These are phyloP conservation scores for Elymnias hypermnestra DNA, from an alignment of 1,140 invertebrate species.

Conservation along the genomic window DNA sequence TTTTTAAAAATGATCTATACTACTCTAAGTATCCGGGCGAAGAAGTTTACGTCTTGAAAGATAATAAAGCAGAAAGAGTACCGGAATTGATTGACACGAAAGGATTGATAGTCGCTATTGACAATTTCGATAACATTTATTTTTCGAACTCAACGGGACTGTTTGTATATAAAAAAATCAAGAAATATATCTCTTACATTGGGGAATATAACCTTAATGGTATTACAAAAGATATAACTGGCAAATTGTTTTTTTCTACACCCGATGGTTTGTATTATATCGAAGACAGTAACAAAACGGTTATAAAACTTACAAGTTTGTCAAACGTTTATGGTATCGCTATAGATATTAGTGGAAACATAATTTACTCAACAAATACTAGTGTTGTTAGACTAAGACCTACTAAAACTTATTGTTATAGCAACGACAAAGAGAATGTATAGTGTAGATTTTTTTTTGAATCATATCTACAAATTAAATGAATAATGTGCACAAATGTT, in stretches of 20 bases:
- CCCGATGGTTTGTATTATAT: constrained; percentile 37
- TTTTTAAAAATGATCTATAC: constrained; percentile 39
- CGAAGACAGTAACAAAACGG: constrained; percentile 17
- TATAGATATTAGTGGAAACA: constrained; percentile 29
- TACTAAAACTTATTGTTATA: constrained; percentile 18
- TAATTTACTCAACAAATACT: constrained; percentile 32
- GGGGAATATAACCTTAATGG: constrained; percentile 32
- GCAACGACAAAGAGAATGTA: not conserved
- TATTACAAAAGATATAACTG: constrained; percentile 32
- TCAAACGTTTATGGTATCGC: constrained; percentile 29
- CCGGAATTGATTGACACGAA: constrained; percentile 25
- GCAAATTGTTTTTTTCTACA: constrained; percentile 40
- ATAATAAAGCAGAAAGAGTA: constrained; percentile 19
- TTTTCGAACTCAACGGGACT: constrained; percentile 39
- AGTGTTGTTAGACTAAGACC: constrained; percentile 30
- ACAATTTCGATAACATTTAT: constrained; percentile 29
- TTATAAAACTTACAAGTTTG: constrained; percentile 16
- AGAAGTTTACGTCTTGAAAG: constrained; percentile 28
- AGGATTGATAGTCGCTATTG: constrained; percentile 32
- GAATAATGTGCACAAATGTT: not conserved
- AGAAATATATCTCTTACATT: constrained; percentile 4
- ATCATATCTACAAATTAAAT: not conserved
- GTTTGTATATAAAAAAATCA: constrained; percentile 18
- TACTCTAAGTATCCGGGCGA: constrained; percentile 38
- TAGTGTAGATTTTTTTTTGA: not conserved